These are phyloP conservation scores for human DNA, from an alignment of 2,113 vertebrate species.

Conservation along the genomic window GRCh38 chr14:53622001-53622500, in stretches of 20 bases:
- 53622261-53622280: conserved; percentile 16
- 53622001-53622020: conserved; percentile 56
- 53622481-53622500: background rate
- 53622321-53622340: conserved; percentile 11
- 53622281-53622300: conserved; percentile 46
- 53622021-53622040: conserved; percentile 66
- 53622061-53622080: conserved; percentile 70
- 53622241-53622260: conserved; percentile 62
- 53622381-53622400: conserved; percentile 41
- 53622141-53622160: conserved; percentile 63
- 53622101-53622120: conserved; percentile 59
- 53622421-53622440: background rate
- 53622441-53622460: background rate
- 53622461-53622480: background rate
- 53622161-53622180: conserved; percentile 60
- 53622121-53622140: conserved; percentile 55
- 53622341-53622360: background rate
- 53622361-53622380: conserved; percentile 20
- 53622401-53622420: background rate
- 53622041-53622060: conserved; percentile 65
- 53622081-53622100: conserved; percentile 55
- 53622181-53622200: conserved; percentile 39
- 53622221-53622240: conserved; percentile 36
- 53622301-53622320: conserved; percentile 22
- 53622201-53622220: conserved; percentile 46